Evolutionary conservation across 2,797 vertebrate species (phyloP), one percentile per base, ranked within the genome.

Genomic region (Gymnoscopelus braueri): DNA sequence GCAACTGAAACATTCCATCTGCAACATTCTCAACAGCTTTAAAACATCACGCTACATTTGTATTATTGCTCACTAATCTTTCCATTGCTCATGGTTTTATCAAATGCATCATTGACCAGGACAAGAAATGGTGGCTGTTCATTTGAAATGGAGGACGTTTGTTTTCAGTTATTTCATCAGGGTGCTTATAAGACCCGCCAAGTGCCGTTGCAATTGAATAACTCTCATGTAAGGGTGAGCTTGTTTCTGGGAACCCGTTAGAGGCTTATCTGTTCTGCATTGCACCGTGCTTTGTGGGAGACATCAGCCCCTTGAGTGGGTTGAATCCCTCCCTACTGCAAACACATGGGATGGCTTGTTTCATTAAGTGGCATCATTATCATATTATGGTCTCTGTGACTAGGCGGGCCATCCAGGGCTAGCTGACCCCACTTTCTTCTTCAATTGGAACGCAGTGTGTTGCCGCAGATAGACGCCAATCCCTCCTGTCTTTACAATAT

Each of bases 321-420:
- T 65, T 60, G 57, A 74, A 61, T 76, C 57, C 50, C 66, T 47
- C 44, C 65, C 56, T 67, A 65, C 69, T 84, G 53, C 65, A 82
- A 84, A 79, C 80, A 87, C 78, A 81, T 83, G 81, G 57, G 67
- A 32, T 1, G 14, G 62, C 69, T 81, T 69, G 66, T 77, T 84
- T 84, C 58, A 77, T 86, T 67, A 72, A 83, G 58, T 72, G 64
- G 50, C 51, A 23, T 74, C 55, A 82, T 83, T 78, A 65, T 75
- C 63, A 69, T 55, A 77, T 82, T 82, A 72, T 81, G 14, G 24
- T 61, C 61, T 57, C 60, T 69, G 75, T 63, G 61, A 75, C 75
- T 63, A 61, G 62, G 54, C 59, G 59, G 59, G 73, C 58, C 65
- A 54, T 55, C 65, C 26, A 52, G 65, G 69, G 63, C 77, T 73